A percentile compares a stretch with the other conserved stretches of the same genome.
These are phyloP conservation scores for Leuctra nigra DNA, from an alignment of 2,888 invertebrate genomes.

Conservation along the genomic window DNA sequence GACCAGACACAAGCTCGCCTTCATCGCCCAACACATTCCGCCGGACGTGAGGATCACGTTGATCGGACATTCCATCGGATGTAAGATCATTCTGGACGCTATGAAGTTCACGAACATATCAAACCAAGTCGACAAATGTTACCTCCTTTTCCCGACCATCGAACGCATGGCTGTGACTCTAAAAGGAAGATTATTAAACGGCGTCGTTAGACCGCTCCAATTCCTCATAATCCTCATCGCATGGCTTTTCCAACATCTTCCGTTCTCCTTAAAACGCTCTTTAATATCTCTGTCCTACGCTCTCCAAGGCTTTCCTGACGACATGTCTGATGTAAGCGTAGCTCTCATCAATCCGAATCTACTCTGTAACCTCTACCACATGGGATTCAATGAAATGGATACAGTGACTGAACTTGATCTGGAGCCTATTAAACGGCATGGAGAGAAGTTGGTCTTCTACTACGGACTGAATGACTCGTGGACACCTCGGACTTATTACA, in stretches of 20 bases:
- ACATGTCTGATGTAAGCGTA: conserved; percentile 14
- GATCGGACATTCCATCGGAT: conserved; percentile 87
- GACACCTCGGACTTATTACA: conserved; percentile 68
- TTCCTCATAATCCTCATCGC: conserved; percentile 43
- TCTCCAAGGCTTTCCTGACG: conserved; percentile 19
- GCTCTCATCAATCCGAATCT: conserved; percentile 21
- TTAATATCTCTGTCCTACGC: conserved; percentile 50
- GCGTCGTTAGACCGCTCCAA: conserved; percentile 47
- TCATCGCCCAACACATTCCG: conserved; percentile 68
- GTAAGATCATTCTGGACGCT: conserved; percentile 72
- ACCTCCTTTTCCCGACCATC: conserved; percentile 80
- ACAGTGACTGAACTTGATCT: conserved; percentile 59
- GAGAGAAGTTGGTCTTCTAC: conserved; percentile 65
- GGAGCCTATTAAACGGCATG: conserved; percentile 49
- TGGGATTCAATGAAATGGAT: conserved; percentile 79
- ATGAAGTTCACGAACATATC: conserved; percentile 40
- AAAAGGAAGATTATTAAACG: conserved; percentile 65
- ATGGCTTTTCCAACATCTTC: conserved; percentile 49
- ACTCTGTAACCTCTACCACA: conserved; percentile 52
- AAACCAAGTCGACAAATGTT: conserved; percentile 48
- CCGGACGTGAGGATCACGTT: conserved; percentile 66
- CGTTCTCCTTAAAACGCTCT: conserved; percentile 44
- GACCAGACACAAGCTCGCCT: conserved; percentile 67
- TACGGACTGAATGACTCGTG: conserved; percentile 77
- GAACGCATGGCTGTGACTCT: conserved; percentile 71